These are phyloP conservation scores for Dolichoris vasculosae DNA, from an alignment of 1,140 invertebrate species.

Conservation along the genomic window DNA sequence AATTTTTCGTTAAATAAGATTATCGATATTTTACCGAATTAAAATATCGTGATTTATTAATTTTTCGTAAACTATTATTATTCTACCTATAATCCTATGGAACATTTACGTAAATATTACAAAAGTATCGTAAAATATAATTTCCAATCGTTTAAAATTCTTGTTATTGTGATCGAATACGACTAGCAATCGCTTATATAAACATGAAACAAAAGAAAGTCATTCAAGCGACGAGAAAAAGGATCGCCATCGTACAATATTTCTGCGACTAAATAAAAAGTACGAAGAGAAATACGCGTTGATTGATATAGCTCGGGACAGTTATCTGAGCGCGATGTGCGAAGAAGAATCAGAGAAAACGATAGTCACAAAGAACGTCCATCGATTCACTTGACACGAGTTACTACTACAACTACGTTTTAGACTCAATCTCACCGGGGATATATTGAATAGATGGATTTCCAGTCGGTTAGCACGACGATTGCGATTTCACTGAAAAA, in stretches of 20 bases:
- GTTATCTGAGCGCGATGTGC: constrained; percentile 40
- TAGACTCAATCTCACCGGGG: constrained; percentile 11
- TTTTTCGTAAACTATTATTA: background rate
- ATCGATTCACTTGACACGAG: constrained; percentile 46
- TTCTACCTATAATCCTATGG: background rate
- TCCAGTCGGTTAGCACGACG: constrained; percentile 59
- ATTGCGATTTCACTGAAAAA: constrained; percentile 50
- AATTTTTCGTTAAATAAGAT: too few relatives aligned
- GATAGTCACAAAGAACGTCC: constrained; percentile 37
- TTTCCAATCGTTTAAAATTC: constrained; percentile 1
- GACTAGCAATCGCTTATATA: constrained; percentile 9
- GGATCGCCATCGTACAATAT: constrained; percentile 26
- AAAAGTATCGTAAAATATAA: background rate
- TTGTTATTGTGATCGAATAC: background rate
- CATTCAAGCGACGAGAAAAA: constrained; percentile 17
- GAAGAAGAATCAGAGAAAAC: constrained; percentile 18
- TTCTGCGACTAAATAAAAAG: constrained; percentile 44
- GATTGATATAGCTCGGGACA: constrained; percentile 48
- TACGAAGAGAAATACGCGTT: constrained; percentile 18
- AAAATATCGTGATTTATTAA: too few relatives aligned
- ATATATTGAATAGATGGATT: constrained; percentile 59
- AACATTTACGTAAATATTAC: background rate
- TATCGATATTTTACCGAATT: too few relatives aligned
- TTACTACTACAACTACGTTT: background rate
- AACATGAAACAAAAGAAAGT: constrained; percentile 6